Evolutionary conservation across 37 sponge, comb jelly and placozoan species (phyloP).

Genomic region (Chondrilla cf. caribensis): DNA sequence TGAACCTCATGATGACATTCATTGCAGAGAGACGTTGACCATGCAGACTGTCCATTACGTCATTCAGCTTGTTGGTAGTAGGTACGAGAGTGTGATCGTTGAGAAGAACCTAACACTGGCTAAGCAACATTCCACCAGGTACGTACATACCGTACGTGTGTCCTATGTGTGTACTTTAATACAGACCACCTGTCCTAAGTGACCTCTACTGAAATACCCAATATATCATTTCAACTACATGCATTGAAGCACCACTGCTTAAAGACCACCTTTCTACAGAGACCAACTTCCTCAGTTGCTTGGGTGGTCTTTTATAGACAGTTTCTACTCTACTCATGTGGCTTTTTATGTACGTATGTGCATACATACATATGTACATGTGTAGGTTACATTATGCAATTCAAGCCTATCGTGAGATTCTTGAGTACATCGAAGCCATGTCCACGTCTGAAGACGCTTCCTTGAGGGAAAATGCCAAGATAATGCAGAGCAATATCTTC

Average conservation of each 20-base stretch:
- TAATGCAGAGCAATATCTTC: constrained; percentile 84
- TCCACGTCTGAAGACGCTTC: constrained; percentile 40
- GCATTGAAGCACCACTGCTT: too few relatives aligned
- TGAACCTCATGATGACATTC: too few relatives aligned
- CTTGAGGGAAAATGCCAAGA: constrained; percentile 71
- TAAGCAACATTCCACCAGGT: constrained; percentile 54
- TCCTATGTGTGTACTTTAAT: not conserved
- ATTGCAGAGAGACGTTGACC: constrained; percentile 63
- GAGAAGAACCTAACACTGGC: constrained; percentile 48
- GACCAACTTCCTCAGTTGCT: too few relatives aligned
- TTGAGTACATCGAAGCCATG: constrained; percentile 77
- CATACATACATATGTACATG: not conserved
- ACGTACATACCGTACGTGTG: not conserved
- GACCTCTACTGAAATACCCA: too few relatives aligned
- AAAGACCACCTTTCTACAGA: too few relatives aligned
- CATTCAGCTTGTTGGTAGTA: constrained; percentile 51
- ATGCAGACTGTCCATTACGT: constrained; percentile 64
- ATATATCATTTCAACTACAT: too few relatives aligned
- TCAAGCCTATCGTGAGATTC: constrained; percentile 76
- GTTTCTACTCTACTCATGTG: too few relatives aligned
- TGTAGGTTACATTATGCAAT: constrained; percentile 84
- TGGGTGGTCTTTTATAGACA: too few relatives aligned
- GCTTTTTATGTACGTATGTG: too few relatives aligned
- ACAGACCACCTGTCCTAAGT: not conserved
- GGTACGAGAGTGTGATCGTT: constrained; percentile 73